phyloP scores from a whole-genome alignment of 2,113 vertebrate genomes.

The Oreocharis arfaki region DNA sequence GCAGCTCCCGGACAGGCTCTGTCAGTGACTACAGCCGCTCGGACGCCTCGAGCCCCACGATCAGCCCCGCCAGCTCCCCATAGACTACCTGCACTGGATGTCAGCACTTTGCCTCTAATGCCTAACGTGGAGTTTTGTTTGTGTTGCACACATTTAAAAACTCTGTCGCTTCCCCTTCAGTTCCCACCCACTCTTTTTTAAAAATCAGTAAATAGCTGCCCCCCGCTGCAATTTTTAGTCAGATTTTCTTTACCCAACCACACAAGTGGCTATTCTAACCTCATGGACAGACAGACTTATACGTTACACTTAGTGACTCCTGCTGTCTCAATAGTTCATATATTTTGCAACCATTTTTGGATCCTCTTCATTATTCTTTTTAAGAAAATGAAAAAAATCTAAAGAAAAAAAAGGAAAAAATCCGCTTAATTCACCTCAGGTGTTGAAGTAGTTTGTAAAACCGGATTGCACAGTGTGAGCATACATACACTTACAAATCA shows the following conservation, averaged over 20 bases:
- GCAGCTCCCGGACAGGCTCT: slow-evolving; percentile 81
- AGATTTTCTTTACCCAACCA: background rate
- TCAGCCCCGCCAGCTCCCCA: slow-evolving; percentile 94
- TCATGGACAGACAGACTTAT: slow-evolving; percentile 16
- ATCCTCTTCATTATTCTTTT: slow-evolving; percentile 31
- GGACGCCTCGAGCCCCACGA: slow-evolving; percentile 89
- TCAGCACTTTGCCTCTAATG: slow-evolving; percentile 74
- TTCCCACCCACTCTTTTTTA: background rate
- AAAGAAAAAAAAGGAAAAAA: background rate
- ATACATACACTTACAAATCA: slow-evolving; percentile 40
- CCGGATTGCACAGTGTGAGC: slow-evolving; percentile 68
- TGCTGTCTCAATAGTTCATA: slow-evolving; percentile 39
- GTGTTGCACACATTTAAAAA: slow-evolving; percentile 19
- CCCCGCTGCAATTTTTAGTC: slow-evolving; percentile 8
- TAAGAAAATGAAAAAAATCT: slow-evolving; percentile 40
- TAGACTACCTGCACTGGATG: slow-evolving; percentile 72
- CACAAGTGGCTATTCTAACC: background rate
- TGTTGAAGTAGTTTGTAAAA: slow-evolving; percentile 62
- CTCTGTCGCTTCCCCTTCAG: background rate
- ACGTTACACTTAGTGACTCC: background rate
- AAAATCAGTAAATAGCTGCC: background rate
- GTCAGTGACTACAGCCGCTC: slow-evolving; percentile 97
- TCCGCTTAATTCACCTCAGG: slow-evolving; percentile 73
- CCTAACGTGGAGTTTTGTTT: background rate
- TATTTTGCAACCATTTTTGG: slow-evolving; percentile 38